These are phyloP conservation scores for Pseudomyrmex sp. DNA, from an alignment of 1,140 invertebrate genomes.

Conservation along the genomic window DNA sequence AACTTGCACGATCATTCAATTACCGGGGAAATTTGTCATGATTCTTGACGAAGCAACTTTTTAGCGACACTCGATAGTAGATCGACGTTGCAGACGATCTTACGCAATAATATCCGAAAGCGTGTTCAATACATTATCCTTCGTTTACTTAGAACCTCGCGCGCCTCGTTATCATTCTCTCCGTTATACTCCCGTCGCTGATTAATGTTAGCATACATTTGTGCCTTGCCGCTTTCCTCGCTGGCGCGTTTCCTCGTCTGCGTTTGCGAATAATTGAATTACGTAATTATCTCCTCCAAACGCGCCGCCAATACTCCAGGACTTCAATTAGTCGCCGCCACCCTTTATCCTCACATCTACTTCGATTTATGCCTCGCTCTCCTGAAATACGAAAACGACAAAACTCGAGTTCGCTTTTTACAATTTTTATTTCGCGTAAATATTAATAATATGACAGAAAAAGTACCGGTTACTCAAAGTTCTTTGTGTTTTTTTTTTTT, in stretches of 20 bases:
- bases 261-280: constrained; percentile 69
- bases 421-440: constrained; percentile 14
- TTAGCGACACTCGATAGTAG: not conserved
- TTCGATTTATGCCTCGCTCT: constrained; percentile 19
- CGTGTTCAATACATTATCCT: constrained; percentile 33
- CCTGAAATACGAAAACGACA: constrained; percentile 9
- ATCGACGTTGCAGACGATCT: constrained; percentile 1
- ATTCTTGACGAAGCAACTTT: constrained; percentile 7
- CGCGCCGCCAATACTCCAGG: constrained; percentile 60
- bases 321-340: constrained; percentile 63
- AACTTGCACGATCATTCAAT: constrained; percentile 2
- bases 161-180: constrained; percentile 51
- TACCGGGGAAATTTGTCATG: not conserved
- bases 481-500: not conserved
- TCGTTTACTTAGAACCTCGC: constrained; percentile 39
- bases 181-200: constrained; percentile 31
- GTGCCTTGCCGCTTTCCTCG: constrained; percentile 36
- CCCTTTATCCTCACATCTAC: constrained; percentile 36
- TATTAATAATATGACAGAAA: too few species aligned
- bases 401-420: not conserved
- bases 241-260: constrained; percentile 39
- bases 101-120: constrained; percentile 23
- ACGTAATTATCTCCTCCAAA: constrained; percentile 71
- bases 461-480: too few species aligned
- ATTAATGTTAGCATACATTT: constrained; percentile 51